These are phyloP conservation scores for Corella eumyota DNA, from an alignment of 23 tunicate species.

Conservation along the genomic window DNA sequence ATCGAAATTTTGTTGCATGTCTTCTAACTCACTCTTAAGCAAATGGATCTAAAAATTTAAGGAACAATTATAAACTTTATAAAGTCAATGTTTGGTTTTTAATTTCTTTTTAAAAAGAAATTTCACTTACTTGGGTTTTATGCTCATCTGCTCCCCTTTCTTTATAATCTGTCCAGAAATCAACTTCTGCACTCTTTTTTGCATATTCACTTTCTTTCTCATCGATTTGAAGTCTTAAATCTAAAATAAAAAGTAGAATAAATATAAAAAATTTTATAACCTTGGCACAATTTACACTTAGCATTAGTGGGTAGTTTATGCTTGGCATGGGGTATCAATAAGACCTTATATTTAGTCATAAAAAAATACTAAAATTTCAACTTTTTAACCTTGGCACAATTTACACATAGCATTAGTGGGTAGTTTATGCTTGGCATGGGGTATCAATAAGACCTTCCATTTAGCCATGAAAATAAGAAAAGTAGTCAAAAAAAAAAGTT, in stretches of 20 bases:
- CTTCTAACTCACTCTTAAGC: slow-evolving; percentile 52
- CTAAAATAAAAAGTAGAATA: slow-evolving; percentile 9
- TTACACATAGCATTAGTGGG: neutral
- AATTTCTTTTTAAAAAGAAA: neutral
- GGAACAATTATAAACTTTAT: neutral
- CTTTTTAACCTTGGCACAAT: neutral
- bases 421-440: neutral
- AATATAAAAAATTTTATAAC: neutral
- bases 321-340: too few species aligned
- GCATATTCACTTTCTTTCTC: slow-evolving; percentile 35
- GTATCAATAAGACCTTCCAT: too few species aligned
- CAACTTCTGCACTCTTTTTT: slow-evolving; percentile 35
- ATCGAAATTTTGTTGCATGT: slow-evolving; percentile 64
- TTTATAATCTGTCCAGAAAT: slow-evolving; percentile 63
- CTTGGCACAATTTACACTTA: neutral
- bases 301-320: neutral
- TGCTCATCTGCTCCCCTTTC: slow-evolving; percentile 60
- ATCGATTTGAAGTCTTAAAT: slow-evolving; percentile 26
- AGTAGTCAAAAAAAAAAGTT: too few species aligned
- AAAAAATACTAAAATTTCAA: too few species aligned
- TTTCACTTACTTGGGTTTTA: slow-evolving; percentile 24
- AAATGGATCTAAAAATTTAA: slow-evolving; percentile 37
- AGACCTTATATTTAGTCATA: too few species aligned
- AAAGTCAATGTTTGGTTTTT: neutral
- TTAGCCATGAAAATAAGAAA: too few species aligned